Percentiles rank a stretch among this genome's conserved stretches.
Conservation (phyloP, 2,113 vertebrate species). For the Ia io region DNA sequence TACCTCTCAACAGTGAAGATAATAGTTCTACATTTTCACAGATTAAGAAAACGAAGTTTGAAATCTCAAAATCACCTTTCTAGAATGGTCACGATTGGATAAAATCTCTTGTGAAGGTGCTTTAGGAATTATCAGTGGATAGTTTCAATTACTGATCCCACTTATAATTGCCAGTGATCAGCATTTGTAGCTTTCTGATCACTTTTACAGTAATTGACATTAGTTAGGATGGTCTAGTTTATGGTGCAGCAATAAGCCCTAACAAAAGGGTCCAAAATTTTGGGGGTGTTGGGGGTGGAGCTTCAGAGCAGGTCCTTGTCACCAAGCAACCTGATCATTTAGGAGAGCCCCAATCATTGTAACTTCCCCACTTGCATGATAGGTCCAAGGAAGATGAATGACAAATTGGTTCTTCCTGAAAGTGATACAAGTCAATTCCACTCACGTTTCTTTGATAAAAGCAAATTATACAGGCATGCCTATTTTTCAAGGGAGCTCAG, state of each 20-base stretch:
- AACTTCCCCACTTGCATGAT: not conserved
- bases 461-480: not conserved
- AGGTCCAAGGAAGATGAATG: not conserved
- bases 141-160: not conserved
- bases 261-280: not conserved
- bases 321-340: not conserved
- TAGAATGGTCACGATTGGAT: not conserved
- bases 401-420: slow-evolving; percentile 7
- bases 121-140: not conserved
- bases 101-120: not conserved
- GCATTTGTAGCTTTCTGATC: not conserved
- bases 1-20: not conserved
- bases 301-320: not conserved
- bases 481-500: not conserved
- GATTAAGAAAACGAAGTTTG: not conserved
- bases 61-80: not conserved
- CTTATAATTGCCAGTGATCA: not conserved
- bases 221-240: not conserved
- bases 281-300: accelerated
- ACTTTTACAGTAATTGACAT: not conserved
- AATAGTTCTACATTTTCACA: not conserved
- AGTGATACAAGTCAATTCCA: not conserved
- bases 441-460: not conserved
- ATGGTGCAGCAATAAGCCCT: not conserved
- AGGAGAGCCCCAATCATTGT: not conserved